A percentile compares a stretch with the other conserved stretches of the same genome.
These are phyloP conservation scores for Urosaurus nigricauda DNA, from an alignment of 2,797 vertebrate genomes.

Conservation along the genomic window DNA sequence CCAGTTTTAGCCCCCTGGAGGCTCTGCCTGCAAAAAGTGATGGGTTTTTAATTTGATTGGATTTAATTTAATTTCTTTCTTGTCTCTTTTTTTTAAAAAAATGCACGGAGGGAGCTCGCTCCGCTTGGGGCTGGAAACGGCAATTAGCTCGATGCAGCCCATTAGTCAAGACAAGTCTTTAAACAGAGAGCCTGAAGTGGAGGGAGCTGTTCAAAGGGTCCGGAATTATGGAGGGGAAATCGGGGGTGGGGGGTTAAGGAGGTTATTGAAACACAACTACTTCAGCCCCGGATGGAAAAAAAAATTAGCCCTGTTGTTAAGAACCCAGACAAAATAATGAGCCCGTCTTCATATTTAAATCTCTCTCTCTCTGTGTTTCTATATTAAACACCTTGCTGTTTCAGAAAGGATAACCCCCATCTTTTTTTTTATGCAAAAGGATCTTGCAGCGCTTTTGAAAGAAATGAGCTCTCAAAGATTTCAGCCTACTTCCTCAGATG, in stretches of 20 bases:
- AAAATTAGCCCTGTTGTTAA: slow-evolving; percentile 47
- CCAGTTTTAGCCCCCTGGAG: background rate
- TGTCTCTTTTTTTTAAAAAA: too few species aligned
- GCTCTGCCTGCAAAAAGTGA: background rate
- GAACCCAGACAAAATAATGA: slow-evolving; percentile 47
- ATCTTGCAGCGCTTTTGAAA: too few species aligned
- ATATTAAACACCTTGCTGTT: background rate
- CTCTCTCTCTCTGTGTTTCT: background rate
- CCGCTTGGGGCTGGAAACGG: background rate
- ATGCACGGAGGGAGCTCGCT: background rate
- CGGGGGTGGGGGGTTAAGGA: slow-evolving; percentile 74
- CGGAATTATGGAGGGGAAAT: slow-evolving; percentile 76
- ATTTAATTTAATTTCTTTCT: too few species aligned
- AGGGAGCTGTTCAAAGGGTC: slow-evolving; percentile 82
- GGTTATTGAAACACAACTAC: slow-evolving; percentile 78
- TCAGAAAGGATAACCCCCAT: slow-evolving; percentile 1
- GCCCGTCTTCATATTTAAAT: slow-evolving; percentile 36
- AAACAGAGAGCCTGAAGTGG: slow-evolving; percentile 54
- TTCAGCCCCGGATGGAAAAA: slow-evolving; percentile 62
- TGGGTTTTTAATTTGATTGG: background rate
- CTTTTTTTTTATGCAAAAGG: background rate
- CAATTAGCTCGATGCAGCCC: slow-evolving; percentile 43
- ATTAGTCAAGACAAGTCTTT: slow-evolving; percentile 47
- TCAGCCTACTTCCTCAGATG: too few species aligned
- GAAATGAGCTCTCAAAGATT: too few species aligned